Evolutionary conservation across 2,888 invertebrate genomes (phyloP), one percentile per base, ranked within the genome.

Genomic region (Sphaerophoria rueppellii): DNA sequence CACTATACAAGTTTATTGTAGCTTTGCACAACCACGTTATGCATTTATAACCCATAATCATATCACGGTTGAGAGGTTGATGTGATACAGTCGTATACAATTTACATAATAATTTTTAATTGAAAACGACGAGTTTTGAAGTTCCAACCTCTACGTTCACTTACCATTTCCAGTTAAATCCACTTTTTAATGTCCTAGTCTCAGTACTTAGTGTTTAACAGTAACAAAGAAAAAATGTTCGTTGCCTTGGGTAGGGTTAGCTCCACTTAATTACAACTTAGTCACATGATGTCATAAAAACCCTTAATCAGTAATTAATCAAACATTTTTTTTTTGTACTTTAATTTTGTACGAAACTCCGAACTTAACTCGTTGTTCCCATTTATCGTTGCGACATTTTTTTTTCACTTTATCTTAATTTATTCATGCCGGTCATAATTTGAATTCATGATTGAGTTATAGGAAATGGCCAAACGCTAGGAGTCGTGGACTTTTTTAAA

Each of bases 241-340:
- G 60, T 72, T 61, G 43, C 40, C 63, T 5, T 9, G 32, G 40
- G 40, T 43, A 52, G 57, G 57, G 63, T 72, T 83, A 24, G 24
- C 24, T 24, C 24, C 24, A 24, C 24, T 24, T 24, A 2, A 24
- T 24, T 80, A 80, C 71, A 43, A 71, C 60, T 46, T 35, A 55
- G 80, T 83, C 75, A 72, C 75, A 79, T 80, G 71, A 76, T 80
- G 75, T 72, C 75, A 83, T 75, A 85, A 67, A 73, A 37, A 32
- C 57, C 61, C 65, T 70, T 81, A 85, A 81, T 80, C 72, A 73
- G 76, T 85, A 85, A 85, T 85, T 81, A 85, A 85, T 85, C 85
- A 81, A 70, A 81, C 73, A 77, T 73, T 60, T 85, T 71, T 40
- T 6, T 40, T 24, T 4, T 5, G 24, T 40, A 4, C 0, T 24